Conservation (phyloP, 2,888 invertebrate genomes). For the Eilema sororculum region DNA sequence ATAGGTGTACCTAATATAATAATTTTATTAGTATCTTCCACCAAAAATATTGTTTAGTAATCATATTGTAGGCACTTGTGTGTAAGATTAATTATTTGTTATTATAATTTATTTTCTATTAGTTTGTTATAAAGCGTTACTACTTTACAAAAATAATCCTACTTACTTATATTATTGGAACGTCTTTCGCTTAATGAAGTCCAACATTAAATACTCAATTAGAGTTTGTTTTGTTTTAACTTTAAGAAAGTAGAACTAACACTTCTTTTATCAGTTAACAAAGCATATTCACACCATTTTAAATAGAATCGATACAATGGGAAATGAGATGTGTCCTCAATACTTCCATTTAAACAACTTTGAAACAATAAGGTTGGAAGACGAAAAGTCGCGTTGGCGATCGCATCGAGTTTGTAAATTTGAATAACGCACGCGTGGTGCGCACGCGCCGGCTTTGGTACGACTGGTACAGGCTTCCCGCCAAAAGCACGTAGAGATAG, state of each 20-base stretch:
- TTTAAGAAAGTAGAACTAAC: slow-evolving; percentile 84
- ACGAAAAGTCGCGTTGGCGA: slow-evolving; percentile 82
- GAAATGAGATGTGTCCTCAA: slow-evolving; percentile 82
- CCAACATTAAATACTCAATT: slow-evolving; percentile 52
- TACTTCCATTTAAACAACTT: slow-evolving; percentile 79
- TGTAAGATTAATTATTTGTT: background rate
- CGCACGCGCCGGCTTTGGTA: slow-evolving; percentile 81
- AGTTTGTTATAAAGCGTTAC: background rate
- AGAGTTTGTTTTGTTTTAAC: slow-evolving; percentile 68
- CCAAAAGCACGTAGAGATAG: slow-evolving; percentile 78
- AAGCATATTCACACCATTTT: slow-evolving; percentile 82
- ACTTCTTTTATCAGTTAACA: slow-evolving; percentile 79
- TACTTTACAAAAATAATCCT: slow-evolving; percentile 31
- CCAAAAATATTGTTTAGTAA: background rate
- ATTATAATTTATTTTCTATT: slow-evolving; percentile 14
- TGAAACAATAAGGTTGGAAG: slow-evolving; percentile 76
- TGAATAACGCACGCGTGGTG: slow-evolving; percentile 78
- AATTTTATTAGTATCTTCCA: background rate
- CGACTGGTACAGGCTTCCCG: slow-evolving; percentile 81
- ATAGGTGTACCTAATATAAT: background rate
- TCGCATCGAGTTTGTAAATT: slow-evolving; percentile 71
- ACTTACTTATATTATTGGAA: slow-evolving; percentile 53
- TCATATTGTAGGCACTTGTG: background rate
- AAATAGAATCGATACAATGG: slow-evolving; percentile 77
- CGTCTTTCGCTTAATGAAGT: slow-evolving; percentile 47